Percentiles rank a stretch among this genome's conserved stretches.
Conservation (phyloP, 2,797 vertebrate species). For the Leptoclinus maculatus region DNA sequence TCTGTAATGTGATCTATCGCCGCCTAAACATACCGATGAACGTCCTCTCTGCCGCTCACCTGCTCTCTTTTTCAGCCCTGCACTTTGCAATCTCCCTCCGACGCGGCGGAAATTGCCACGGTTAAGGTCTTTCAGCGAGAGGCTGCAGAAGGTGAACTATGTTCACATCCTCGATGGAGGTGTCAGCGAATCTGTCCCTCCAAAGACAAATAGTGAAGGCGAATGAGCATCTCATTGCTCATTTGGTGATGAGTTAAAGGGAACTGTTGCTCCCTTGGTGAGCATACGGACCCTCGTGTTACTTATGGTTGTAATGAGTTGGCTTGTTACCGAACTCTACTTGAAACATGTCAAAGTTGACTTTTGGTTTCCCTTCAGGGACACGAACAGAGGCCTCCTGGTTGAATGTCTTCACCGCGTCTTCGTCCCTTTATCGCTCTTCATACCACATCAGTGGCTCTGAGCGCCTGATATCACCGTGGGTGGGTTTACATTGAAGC, state of each 20-base stretch:
- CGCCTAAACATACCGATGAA: neutral
- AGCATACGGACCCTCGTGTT: neutral
- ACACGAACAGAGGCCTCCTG: too few species aligned
- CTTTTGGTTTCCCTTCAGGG: neutral
- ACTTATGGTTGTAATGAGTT: neutral
- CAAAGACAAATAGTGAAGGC: neutral
- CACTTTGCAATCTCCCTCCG: neutral
- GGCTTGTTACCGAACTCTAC: neutral
- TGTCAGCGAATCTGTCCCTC: constrained; percentile 3
- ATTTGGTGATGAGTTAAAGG: neutral
- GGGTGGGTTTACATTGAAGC: neutral
- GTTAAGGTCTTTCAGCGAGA: neutral
- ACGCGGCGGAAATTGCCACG: neutral
- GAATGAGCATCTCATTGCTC: too few species aligned
- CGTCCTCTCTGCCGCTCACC: neutral
- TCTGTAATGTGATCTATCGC: neutral
- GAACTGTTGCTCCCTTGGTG: neutral
- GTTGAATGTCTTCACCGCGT: neutral
- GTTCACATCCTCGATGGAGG: neutral
- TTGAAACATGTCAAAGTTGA: neutral
- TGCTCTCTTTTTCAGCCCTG: neutral
- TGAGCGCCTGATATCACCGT: too few species aligned
- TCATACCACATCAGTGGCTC: too few species aligned
- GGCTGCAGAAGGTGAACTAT: neutral
- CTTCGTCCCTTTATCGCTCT: neutral